Conservation (phyloP, 2,113 vertebrate genomes). For the Eulacestoma nigropectus region DNA sequence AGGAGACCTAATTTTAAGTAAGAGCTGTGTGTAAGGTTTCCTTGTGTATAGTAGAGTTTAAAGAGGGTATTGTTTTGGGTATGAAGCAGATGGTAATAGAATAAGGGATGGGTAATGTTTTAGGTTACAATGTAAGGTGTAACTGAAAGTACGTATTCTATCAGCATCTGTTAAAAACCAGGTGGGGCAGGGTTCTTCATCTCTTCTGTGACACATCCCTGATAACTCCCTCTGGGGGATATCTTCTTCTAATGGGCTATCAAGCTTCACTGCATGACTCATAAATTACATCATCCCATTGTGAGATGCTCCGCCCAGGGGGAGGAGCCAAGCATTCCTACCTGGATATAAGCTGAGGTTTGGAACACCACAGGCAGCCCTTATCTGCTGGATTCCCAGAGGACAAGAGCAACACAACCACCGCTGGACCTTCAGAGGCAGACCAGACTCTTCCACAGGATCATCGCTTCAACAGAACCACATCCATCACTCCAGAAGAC, state of each 20-base stretch:
- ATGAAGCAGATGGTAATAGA: too few relatives aligned
- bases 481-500: not conserved
- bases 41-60: too few relatives aligned
- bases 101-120: too few relatives aligned
- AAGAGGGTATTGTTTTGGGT: too few relatives aligned
- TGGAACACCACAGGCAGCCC: fast-evolving
- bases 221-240: not conserved
- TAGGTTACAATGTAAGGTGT: not conserved
- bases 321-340: not conserved
- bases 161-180: not conserved
- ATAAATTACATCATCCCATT: not conserved
- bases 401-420: not conserved
- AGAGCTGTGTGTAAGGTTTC: too few relatives aligned
- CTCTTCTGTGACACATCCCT: not conserved
- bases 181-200: not conserved
- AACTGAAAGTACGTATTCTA: not conserved
- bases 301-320: fast-evolving
- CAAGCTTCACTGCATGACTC: fast-evolving
- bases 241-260: not conserved
- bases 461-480: not conserved
- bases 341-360: too few relatives aligned
- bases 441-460: not conserved
- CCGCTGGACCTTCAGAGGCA: not conserved
- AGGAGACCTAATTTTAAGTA: too few relatives aligned
- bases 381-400: not conserved